These are phyloP conservation scores for Slavum lentiscoides DNA, from an alignment of 2,888 invertebrate genomes.

Conservation along the genomic window DNA sequence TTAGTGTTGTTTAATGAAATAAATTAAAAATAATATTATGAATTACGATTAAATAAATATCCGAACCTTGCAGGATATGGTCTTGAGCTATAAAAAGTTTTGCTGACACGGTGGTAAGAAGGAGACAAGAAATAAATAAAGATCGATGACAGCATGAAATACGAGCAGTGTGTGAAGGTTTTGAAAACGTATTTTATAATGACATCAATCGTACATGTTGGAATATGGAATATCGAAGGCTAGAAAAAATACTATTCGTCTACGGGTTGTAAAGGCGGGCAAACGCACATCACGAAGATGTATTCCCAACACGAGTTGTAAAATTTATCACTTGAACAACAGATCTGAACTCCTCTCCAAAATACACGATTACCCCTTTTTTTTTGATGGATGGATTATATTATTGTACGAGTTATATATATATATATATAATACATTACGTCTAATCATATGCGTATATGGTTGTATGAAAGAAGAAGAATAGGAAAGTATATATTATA, in stretches of 20 bases:
- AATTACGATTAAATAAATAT: too few relatives aligned
- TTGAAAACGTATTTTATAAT: conserved; percentile 30
- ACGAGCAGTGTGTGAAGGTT: conserved; percentile 22
- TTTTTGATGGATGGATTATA: conserved; percentile 35
- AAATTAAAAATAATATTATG: too few relatives aligned
- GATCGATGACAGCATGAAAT: conserved; percentile 34
- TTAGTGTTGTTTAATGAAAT: too few relatives aligned
- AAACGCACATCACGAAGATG: neutral
- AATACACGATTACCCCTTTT: conserved; percentile 20
- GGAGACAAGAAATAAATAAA: conserved; percentile 26
- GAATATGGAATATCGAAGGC: conserved; percentile 34
- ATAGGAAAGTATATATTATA: neutral
- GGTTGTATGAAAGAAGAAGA: neutral
- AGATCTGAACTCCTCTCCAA: conserved; percentile 17
- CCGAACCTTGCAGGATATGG: too few relatives aligned
- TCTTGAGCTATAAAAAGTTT: conserved; percentile 1
- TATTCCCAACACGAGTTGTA: conserved; percentile 11
- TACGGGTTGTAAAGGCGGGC: neutral
- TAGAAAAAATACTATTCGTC: conserved; percentile 17
- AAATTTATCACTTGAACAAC: conserved; percentile 45
- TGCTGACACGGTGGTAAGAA: neutral
- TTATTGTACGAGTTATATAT: conserved; percentile 6
- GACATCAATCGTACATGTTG: conserved; percentile 28
- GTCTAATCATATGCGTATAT: conserved; percentile 16
- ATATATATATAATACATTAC: neutral